Evolutionary conservation across 2,888 invertebrate species (phyloP), one percentile per base, ranked within the genome.

Genomic region (Phorcus lineatus): DNA sequence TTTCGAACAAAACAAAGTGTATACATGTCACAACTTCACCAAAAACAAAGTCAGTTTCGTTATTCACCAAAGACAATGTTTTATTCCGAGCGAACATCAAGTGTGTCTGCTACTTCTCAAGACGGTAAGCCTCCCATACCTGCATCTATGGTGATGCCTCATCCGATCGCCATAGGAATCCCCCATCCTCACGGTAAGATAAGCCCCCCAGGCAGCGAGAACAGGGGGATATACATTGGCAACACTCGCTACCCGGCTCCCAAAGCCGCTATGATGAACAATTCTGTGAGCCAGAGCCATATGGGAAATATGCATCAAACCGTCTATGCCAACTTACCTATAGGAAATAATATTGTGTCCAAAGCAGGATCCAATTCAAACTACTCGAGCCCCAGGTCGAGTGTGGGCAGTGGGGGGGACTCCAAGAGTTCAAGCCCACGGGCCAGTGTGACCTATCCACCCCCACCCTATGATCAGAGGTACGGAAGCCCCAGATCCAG

Each of bases 351-450:
- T 22, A 55, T 57, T 40, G 66, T 67, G 22, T 78, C 78, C n/a
- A 40, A 47, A 54, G 16, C 66, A 22, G 67, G 66, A 31, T 28
- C 70, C 17, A 81, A 79, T 76, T 86, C 87, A 4, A 85, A 81
- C 74, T 88, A 86, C 83, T 86, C 88, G 55, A 93, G 93, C 83
- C 92, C 94, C 24, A 91, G 93, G 84, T 94, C 89, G 11, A 91
- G 90, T 86, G 83, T 90, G 22, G 88, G 89, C 31, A 90, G 90
- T 86, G 89, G 88, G 19, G 90, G 90, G 11, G 90, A 91, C 83
- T 90, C 90, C 1, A 90, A 90, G 81, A 89, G 86, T 81, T 90
- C 90, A 22, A 91, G 91, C 84, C 91, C 90, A 52, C 85, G 90
- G 28, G 86, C 90, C 13, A 90, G 90, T 82, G 77, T 90, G 13